These are phyloP conservation scores for Enteromius radiatus DNA, from an alignment of 2,797 vertebrate species.

Conservation along the genomic window DNA sequence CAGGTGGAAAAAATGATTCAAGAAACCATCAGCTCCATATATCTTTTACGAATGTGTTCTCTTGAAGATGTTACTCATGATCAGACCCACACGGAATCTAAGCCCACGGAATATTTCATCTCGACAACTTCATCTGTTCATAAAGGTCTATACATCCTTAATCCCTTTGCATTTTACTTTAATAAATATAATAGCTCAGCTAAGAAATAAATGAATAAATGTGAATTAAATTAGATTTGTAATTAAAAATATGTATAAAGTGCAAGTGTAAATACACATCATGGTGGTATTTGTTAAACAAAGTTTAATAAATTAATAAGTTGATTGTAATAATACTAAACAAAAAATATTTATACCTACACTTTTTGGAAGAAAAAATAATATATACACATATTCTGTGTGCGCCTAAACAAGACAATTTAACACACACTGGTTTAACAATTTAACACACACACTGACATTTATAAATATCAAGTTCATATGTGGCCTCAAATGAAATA, in stretches of 20 bases:
- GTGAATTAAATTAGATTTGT: background rate
- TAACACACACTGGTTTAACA: background rate
- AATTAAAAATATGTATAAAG: background rate
- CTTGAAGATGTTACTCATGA: constrained; percentile 5
- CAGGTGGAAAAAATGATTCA: constrained; percentile 8
- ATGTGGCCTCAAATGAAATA: background rate
- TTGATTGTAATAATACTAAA: too few relatives aligned
- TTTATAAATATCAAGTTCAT: background rate
- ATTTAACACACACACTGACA: background rate
- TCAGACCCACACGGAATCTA: background rate
- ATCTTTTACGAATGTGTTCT: background rate
- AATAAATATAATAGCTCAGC: background rate
- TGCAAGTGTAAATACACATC: background rate
- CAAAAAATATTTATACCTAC: background rate
- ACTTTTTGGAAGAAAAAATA: background rate
- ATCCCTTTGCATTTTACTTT: background rate
- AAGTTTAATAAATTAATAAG: background rate
- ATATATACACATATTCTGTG: background rate
- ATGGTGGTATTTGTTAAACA: background rate
- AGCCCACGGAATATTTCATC: background rate
- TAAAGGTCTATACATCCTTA: background rate
- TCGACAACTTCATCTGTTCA: background rate
- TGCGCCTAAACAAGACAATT: background rate
- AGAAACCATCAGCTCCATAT: constrained; percentile 17
- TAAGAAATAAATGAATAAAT: background rate